Base-by-base conservation (phyloP, 2,888 invertebrate genomes). In the Branchipolynoe longqiensis region DNA sequence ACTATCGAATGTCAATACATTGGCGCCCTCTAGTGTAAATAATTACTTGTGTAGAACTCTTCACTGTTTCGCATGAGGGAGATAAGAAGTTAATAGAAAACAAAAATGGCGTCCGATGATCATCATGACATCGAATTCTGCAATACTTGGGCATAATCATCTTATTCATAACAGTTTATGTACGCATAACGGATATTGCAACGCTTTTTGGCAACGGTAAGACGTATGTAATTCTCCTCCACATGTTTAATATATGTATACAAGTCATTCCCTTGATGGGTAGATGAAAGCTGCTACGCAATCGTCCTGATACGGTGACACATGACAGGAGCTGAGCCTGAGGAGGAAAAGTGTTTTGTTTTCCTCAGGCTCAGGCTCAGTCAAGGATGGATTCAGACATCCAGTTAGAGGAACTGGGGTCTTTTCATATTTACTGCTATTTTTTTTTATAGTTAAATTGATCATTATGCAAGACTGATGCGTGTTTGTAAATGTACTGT, bases 61-160 rank as follows among this genome's bases (percentile, higher is more conserved):
- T 48, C 78, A 1, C n/a, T 48, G 48, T 78, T 28, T 25, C 28
- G 8, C n/a, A 6, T 48, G 14, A 1, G 14, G 82, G 58, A 82
- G 82, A 58, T 4, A 56, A n/a, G 33, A 82, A 82, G 33, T 14
- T 8, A 58, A 82, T 82, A 54, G 82, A 82, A 82, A 82, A 82
- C 82, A 82, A 82, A 82, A 82, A 82, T 82, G 82, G 82, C 82
- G 82, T 82, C 58, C 58, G 82, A 82, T 82, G n/a, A n/a, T n/a
- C n/a, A n/a, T n/a, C n/a, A n/a, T n/a, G 82, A 58, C 58, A 82
- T 82, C 31, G 56, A 54, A 33, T 28, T 82, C 38, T 38, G 58
- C 56, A 36, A 56, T 22, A 58, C 54, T 0, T 22, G 33, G 14
- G 41, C 58, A 56, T 58, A 58, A 48, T 54, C 25, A 12, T 36